Evolutionary conservation across 2,113 vertebrate genomes (phyloP), one percentile per base, ranked within the genome.

Genomic region (Hemichromis elongatus): DNA sequence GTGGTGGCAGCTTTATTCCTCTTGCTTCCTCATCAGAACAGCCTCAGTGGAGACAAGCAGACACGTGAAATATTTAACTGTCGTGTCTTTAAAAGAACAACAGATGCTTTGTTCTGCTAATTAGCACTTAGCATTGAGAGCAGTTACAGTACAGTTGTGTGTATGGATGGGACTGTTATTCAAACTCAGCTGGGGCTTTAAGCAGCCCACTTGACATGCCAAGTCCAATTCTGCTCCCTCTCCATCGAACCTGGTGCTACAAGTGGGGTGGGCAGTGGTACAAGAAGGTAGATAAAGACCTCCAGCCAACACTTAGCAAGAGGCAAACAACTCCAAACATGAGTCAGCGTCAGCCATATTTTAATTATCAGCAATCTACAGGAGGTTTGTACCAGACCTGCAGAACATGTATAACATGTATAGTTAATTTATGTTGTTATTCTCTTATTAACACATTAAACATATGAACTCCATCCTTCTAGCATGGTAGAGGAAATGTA

Each of bases 41-140:
- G 96, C 96, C 97, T 95, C 93, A 94, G 96, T 96, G 93, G 94
- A 95, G 97, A 98, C 97, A 96, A 96, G 96, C 94, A 55, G 94
- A 94, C 90, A 79, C 96, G 97, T 97, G 97, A 98, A 98, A 98
- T 97, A 96, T 98, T 97, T 97, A 97, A 96, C 96, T 97, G 96
- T 90, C 91, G 93, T 95, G 95, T 94, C 52, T 96, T 97, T 97
- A 96, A 96, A 97, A 96, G 95, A 96, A 97, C 95, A 97, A 93
- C 5, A 61, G 94, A 93, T 92, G 95, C 93, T 97, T 97, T 97
- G 96, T 97, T 96, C 96, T 88, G 68, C 89, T 94, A 95, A 94
- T 94, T 92, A 93, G 94, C 91, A 84, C 82, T 89, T 89, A 90
- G 92, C 81, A 85, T 63, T 57, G 18, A 81, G 57, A 92, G 84